Evolutionary conservation across 2,888 invertebrate genomes (phyloP).

Genomic region (Carabus problematicus): DNA sequence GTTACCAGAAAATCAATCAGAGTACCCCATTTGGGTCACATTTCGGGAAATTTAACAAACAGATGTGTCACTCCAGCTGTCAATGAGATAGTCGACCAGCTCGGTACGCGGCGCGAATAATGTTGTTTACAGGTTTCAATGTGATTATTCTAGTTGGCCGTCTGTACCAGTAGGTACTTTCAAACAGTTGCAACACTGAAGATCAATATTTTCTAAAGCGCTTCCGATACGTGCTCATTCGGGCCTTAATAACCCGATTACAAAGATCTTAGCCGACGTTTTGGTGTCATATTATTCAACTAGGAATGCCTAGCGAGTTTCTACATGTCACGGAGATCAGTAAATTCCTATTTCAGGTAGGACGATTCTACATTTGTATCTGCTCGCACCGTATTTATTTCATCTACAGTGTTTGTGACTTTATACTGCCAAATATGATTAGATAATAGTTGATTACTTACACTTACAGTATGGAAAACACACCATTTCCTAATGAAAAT

Average conservation of each 20-base stretch:
- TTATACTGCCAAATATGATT: too few relatives aligned
- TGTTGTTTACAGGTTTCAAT: background rate
- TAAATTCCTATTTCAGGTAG: too few relatives aligned
- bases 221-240: conserved; percentile 41
- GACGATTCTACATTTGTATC: too few relatives aligned
- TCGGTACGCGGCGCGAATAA: background rate
- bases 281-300: conserved; percentile 39
- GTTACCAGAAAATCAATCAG: conserved; percentile 20
- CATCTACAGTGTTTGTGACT: too few relatives aligned
- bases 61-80: conserved; percentile 58
- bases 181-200: conserved; percentile 35
- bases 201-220: conserved; percentile 41
- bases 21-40: conserved; percentile 40
- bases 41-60: conserved; percentile 49
- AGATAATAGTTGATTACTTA: too few relatives aligned
- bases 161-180: conserved; percentile 17
- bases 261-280: conserved; percentile 35
- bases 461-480: too few relatives aligned
- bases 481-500: too few relatives aligned
- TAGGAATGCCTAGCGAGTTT: conserved; percentile 7
- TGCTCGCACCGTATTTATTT: too few relatives aligned
- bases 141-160: conserved; percentile 1
- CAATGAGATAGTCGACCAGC: conserved; percentile 51
- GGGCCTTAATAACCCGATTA: conserved; percentile 43
- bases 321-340: background rate